Evolutionary conservation across 2,113 vertebrate species (phyloP).

Genomic region (Podocnemis expansa): DNA sequence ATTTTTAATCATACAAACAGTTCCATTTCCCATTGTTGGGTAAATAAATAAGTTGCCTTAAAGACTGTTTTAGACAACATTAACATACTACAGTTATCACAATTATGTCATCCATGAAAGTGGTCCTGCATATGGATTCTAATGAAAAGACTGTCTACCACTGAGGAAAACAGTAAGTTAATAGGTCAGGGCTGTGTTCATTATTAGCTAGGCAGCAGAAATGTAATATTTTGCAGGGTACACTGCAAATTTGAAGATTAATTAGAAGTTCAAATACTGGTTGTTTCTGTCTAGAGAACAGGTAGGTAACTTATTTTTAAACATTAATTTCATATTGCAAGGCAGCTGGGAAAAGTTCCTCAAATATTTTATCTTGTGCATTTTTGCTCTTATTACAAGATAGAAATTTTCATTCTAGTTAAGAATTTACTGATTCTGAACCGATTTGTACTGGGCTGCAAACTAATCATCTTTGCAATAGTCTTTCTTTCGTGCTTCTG

Average conservation of each 20-base stretch:
- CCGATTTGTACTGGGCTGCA: not conserved
- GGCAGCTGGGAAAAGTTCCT: not conserved
- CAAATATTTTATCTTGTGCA: not conserved
- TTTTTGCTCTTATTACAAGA: not conserved
- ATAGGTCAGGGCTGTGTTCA: not conserved
- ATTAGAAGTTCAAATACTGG: not conserved
- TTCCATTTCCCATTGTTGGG: not conserved
- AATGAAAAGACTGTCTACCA: not conserved
- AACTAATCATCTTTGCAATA: not conserved
- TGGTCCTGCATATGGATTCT: not conserved
- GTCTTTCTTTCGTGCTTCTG: not conserved
- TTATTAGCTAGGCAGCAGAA: not conserved
- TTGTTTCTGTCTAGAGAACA: not conserved
- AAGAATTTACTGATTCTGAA: not conserved
- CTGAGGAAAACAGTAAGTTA: not conserved
- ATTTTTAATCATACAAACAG: too few relatives aligned
- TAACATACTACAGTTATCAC: not conserved
- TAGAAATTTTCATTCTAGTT: not conserved
- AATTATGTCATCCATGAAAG: not conserved
- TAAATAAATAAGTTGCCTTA: not conserved
- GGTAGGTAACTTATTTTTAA: not conserved
- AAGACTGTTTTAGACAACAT: not conserved
- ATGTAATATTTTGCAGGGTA: not conserved
- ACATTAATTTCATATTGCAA: not conserved
- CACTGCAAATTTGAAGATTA: not conserved